Evolutionary conservation across 2,888 invertebrate species (phyloP).

Genomic region (Ferrisia virgata): DNA sequence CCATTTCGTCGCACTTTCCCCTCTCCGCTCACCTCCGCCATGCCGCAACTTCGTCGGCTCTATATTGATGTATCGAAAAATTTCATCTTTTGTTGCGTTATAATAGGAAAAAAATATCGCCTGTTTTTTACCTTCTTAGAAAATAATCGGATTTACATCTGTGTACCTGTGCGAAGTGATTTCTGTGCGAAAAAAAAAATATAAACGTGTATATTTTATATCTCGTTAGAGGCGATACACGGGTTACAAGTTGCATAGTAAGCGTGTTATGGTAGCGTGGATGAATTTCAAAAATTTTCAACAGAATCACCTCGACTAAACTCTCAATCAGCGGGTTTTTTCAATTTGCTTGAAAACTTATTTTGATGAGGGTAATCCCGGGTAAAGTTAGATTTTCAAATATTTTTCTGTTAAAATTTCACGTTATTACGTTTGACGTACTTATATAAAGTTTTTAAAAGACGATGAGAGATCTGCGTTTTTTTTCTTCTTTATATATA

Average conservation of each 20-base stretch:
- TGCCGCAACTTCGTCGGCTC: not conserved
- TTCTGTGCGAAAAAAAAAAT: not conserved
- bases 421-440: slow-evolving; percentile 1
- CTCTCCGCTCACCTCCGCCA: too few relatives aligned
- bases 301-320: not conserved
- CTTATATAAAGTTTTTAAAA: not conserved
- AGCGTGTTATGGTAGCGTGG: not conserved
- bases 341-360: not conserved
- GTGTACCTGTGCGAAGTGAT: not conserved
- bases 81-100: not conserved
- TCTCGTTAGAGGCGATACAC: not conserved
- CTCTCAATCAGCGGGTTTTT: not conserved
- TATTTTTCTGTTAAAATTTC: not conserved
- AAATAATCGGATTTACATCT: not conserved
- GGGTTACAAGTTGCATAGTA: not conserved
- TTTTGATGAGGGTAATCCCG: not conserved
- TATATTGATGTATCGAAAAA: not conserved
- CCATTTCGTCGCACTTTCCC: too few relatives aligned
- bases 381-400: not conserved
- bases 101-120: not conserved
- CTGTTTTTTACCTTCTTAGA: not conserved
- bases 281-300: not conserved
- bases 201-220: too few relatives aligned
- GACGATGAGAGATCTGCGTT: not conserved
- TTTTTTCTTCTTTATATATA: too few relatives aligned